Evolutionary conservation across 2,113 vertebrate species (phyloP), one percentile per base, ranked within the genome.

Genomic region (Campylomormyrus tamandua): DNA sequence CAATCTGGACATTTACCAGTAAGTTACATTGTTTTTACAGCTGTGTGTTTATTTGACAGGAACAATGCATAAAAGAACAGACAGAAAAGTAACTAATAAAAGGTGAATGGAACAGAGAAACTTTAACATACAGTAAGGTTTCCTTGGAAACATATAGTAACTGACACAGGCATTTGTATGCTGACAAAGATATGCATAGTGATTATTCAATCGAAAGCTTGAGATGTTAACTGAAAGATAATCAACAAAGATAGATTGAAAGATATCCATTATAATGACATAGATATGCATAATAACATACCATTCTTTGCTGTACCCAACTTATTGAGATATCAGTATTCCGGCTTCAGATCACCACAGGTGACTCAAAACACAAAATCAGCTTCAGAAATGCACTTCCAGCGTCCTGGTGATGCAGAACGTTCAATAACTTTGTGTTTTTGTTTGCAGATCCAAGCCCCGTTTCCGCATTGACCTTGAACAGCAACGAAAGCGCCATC

Each of bases 401-500:
- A 21, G 31, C 0, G 17, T 83, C 19, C 77, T 24, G 0, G 35
- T 45, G 31, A 83, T 45, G 77, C 77, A 31, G 62, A 70, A 70
- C 1, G 10, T 13, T 70, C n/a, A 70, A 31, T 0, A 31, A 13
- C 3, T 27, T 70, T 31, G 62, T 70, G 58, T 31, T 70, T 70
- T 27, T 48, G 19, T 21, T 53, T 87, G 5, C 13, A 95, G 95
- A 3, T 2, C 94, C 95, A 5, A 42, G 1, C 27, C 46, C 17
- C 0, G 8, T 94, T 62, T 56, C 24, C 5, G 0, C 88, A n/a
- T 88, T 95, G 83, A 2, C 0, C 0, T 49, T 94, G 85, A 0
- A 0, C 0, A 0, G 89, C 6, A n/a, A 0, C 0, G 0, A 2
- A 0, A 0, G 0, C 11, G 0, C 3, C 0, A 19, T 95, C 6